Base-by-base conservation (phyloP, 2,113 vertebrate genomes). In the Aspiorhynchus laticeps region DNA sequence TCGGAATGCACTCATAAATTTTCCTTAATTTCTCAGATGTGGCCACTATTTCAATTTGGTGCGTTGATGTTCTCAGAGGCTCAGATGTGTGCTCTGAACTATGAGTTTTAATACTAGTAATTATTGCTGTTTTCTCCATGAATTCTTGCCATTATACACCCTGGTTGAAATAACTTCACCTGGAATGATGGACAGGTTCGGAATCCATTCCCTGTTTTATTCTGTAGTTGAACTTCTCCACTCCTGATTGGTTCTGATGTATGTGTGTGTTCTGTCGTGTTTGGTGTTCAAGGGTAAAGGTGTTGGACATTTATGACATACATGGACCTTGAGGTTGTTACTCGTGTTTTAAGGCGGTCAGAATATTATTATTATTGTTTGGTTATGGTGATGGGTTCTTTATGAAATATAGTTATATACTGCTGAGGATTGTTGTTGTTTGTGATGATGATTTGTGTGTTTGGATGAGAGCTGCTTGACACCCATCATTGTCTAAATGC, bases 401-500 rank as follows among this genome's bases (percentile, higher is more conserved):
- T 84, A 81, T 90, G 63, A 28, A 87, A 51, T 79, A 46, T 83
- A 26, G 31, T 43, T 74, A 17, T 48, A 81, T 65, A 83, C 63
- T 85, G 85, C 86, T 83, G 46, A 86, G 74, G 81, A 89, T 89
- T 80, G 89, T 90, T 91, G 86, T 91, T 91, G 91, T 91, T 91
- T 7, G 7, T 59, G 65, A 10, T 6, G 80, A 88, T 91, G 69
- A 85, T 69, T 92, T 92, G 91, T 93, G 92, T 94, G 85, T 91
- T 89, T 88, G 89, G 87, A 90, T 90, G 90, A 90, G 83, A 90
- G 91, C 86, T 46, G 81, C 91, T 92, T 88, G 77, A 82, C 88
- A 91, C 90, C 88, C 86, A 82, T 93, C 87, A 41, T 90, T 88
- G 90, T 93, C 88, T 91, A 86, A 92, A 92, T 65, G 84, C 91